Evolutionary conservation across 2,888 invertebrate species (phyloP).

Genomic region (Melieria crassipennis): DNA sequence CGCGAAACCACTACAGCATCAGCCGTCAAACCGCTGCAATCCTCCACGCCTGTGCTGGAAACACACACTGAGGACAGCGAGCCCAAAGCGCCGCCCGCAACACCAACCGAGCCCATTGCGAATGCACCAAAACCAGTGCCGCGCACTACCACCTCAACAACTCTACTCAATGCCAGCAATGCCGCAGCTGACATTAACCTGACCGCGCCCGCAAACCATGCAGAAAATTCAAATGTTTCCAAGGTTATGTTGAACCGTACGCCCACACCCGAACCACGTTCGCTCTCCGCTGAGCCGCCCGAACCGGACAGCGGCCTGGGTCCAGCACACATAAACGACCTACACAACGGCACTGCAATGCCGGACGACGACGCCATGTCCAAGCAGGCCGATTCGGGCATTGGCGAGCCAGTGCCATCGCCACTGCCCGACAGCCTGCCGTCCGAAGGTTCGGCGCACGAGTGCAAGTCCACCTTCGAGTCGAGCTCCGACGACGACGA

Average conservation of each 20-base stretch:
- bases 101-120: background rate
- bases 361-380: constrained; percentile 55
- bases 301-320: constrained; percentile 30
- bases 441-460: constrained; percentile 43
- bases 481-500: constrained; percentile 65
- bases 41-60: constrained; percentile 27
- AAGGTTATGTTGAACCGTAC: constrained; percentile 61
- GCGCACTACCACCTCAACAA: constrained; percentile 48
- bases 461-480: constrained; percentile 53
- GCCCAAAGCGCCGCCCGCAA: background rate
- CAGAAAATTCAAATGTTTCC: constrained; percentile 51
- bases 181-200: constrained; percentile 20
- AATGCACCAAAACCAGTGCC: constrained; percentile 55
- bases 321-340: constrained; percentile 21
- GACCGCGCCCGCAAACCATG: constrained; percentile 1
- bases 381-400: constrained; percentile 61
- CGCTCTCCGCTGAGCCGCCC: constrained; percentile 47
- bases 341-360: background rate
- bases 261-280: constrained; percentile 58
- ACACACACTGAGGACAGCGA: constrained; percentile 2
- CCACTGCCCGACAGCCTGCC: constrained; percentile 52
- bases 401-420: constrained; percentile 58
- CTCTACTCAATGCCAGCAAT: constrained; percentile 40
- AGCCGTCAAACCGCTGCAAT: background rate
- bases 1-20: constrained; percentile 15